Evolutionary conservation across 2,888 invertebrate species (phyloP).

Genomic region (Lobophora halterata): DNA sequence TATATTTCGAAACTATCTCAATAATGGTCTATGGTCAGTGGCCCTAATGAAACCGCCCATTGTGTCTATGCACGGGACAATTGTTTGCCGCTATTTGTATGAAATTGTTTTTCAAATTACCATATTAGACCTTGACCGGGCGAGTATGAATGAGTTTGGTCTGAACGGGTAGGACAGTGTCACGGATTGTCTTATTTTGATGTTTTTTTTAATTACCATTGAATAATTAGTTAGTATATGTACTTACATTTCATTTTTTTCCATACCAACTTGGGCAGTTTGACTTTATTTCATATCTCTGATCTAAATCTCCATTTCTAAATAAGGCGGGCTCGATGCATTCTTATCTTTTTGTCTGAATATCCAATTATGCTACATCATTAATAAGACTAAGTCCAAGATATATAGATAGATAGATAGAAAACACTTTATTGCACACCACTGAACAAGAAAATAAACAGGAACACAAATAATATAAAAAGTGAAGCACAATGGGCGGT

Average conservation of each 20-base stretch:
- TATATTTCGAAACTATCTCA: conserved; percentile 51
- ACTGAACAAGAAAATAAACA: too few relatives aligned
- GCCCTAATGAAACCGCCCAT: conserved; percentile 49
- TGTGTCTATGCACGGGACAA: conserved; percentile 34
- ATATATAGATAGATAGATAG: too few relatives aligned
- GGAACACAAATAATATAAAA: too few relatives aligned
- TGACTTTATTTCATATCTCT: conserved; percentile 10
- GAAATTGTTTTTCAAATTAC: conserved; percentile 19
- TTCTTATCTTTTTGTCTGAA: neutral
- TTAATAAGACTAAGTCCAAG: conserved; percentile 2
- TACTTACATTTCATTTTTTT: conserved; percentile 5
- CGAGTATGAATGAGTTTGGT: conserved; percentile 12
- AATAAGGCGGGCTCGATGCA: conserved; percentile 8
- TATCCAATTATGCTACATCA: conserved; percentile 11
- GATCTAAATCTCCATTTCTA: conserved; percentile 12
- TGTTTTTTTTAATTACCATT: too few relatives aligned
- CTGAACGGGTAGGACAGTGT: conserved; percentile 2
- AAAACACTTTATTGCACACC: too few relatives aligned
- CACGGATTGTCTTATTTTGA: too few relatives aligned
- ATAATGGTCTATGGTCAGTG: conserved; percentile 51
- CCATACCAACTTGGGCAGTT: conserved; percentile 14
- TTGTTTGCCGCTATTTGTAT: conserved; percentile 19
- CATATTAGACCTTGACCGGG: conserved; percentile 18
- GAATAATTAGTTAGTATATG: conserved; percentile 3
- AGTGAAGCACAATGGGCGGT: too few relatives aligned